Conservation (phyloP, 2,888 invertebrate genomes). For the Polymixis lichenea region DNA sequence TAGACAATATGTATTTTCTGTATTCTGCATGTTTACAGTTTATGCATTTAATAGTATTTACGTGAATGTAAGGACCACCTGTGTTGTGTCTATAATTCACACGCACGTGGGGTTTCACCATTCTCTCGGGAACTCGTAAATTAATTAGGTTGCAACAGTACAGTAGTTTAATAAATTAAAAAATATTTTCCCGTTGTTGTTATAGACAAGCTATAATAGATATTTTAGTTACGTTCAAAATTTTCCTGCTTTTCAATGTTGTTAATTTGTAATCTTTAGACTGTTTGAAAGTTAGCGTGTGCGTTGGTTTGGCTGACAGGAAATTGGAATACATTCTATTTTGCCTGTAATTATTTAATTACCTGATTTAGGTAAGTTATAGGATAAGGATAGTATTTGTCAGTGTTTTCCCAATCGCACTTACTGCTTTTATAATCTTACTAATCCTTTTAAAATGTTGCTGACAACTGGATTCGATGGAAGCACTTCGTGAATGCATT, state of each 20-base stretch:
- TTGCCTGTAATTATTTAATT: not conserved
- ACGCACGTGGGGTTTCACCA: slow-evolving; percentile 61
- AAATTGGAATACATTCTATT: not conserved
- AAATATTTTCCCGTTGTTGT: slow-evolving; percentile 31
- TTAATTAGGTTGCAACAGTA: slow-evolving; percentile 73
- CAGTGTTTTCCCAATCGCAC: not conserved
- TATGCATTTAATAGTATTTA: slow-evolving; percentile 47
- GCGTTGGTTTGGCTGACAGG: not conserved
- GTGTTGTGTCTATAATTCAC: slow-evolving; percentile 52
- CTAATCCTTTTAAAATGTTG: not conserved
- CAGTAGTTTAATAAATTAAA: slow-evolving; percentile 48
- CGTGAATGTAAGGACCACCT: slow-evolving; percentile 27
- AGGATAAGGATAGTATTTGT: not conserved
- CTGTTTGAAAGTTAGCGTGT: not conserved
- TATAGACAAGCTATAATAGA: slow-evolving; percentile 15
- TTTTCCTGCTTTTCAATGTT: slow-evolving; percentile 16
- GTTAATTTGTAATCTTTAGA: not conserved
- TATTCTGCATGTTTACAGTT: slow-evolving; percentile 21
- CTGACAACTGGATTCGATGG: not conserved
- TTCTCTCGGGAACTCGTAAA: slow-evolving; percentile 72
- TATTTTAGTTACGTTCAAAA: slow-evolving; percentile 6
- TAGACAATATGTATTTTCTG: slow-evolving; percentile 39
- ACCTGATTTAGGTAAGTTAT: too few relatives aligned
- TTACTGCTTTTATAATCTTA: not conserved
- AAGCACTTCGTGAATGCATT: not conserved